Percentiles rank a stretch among this genome's conserved stretches.
Conservation (phyloP, 2,888 invertebrate genomes). For the Herminia tarsipennalis region DNA sequence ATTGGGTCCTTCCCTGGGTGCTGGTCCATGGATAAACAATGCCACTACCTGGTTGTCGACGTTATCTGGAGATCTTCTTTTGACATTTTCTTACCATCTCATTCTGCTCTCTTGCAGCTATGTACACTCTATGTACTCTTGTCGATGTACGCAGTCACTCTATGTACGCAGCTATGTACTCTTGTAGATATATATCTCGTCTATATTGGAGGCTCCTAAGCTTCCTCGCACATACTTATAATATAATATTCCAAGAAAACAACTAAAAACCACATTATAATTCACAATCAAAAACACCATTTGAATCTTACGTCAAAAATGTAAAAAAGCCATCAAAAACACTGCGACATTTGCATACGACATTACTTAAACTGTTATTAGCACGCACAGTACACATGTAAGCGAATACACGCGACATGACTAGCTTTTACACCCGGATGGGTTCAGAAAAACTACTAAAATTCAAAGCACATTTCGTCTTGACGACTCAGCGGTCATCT, state of each 20-base stretch:
- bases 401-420: constrained; percentile 21
- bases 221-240: neutral
- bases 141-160: too few species aligned
- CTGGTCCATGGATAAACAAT: too few species aligned
- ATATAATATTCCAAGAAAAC: neutral
- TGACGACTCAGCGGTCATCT: constrained; percentile 59
- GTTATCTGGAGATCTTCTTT: too few species aligned
- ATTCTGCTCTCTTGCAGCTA: too few species aligned
- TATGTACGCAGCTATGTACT: too few species aligned
- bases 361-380: constrained; percentile 34
- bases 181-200: too few species aligned
- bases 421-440: constrained; percentile 34
- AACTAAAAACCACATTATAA: constrained; percentile 6
- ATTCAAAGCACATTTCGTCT: constrained; percentile 53
- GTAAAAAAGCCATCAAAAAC: constrained; percentile 31
- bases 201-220: too few species aligned
- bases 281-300: constrained; percentile 12
- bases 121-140: too few species aligned
- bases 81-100: too few species aligned
- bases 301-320: constrained; percentile 27
- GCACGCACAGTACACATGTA: constrained; percentile 34
- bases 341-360: constrained; percentile 30
- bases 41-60: too few species aligned
- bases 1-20: too few species aligned
- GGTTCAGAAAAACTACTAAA: constrained; percentile 18